phyloP scores from a whole-genome alignment of 2,797 vertebrate genomes.

The Apogon hyalosoma region DNA sequence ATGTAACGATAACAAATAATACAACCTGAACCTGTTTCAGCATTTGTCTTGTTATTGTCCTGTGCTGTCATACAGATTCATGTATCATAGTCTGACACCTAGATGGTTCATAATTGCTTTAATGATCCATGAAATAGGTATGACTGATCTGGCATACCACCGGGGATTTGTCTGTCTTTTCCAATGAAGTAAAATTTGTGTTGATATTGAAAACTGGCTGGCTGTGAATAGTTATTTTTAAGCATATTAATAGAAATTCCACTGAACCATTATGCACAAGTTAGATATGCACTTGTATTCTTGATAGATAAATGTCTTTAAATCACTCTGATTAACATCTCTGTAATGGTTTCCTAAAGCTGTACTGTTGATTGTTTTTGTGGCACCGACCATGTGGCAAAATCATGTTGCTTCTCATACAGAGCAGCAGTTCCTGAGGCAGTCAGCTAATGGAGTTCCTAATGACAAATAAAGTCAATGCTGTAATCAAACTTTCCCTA shows the following conservation, averaged over 20 bases:
- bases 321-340: neutral
- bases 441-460: conserved; percentile 19
- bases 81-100: conserved; percentile 42
- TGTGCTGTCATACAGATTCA: conserved; percentile 20
- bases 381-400: neutral
- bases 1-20: too few relatives aligned
- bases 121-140: conserved; percentile 72
- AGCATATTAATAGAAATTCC: conserved; percentile 25
- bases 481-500: conserved; percentile 50
- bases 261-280: neutral
- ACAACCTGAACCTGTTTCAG: too few relatives aligned
- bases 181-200: conserved; percentile 56
- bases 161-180: conserved; percentile 64
- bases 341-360: neutral
- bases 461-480: conserved; percentile 30
- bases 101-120: conserved; percentile 60
- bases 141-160: conserved; percentile 60
- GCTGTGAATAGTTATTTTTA: conserved; percentile 50
- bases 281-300: neutral
- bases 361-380: conserved; percentile 3
- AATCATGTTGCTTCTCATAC: conserved; percentile 3
- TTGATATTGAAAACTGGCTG: conserved; percentile 44
- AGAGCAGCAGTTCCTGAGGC: neutral
- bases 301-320: neutral
- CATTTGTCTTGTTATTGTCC: conserved; percentile 21